Base-by-base conservation (phyloP, 2,113 vertebrate genomes). In the Arothron firmamentum region DNA sequence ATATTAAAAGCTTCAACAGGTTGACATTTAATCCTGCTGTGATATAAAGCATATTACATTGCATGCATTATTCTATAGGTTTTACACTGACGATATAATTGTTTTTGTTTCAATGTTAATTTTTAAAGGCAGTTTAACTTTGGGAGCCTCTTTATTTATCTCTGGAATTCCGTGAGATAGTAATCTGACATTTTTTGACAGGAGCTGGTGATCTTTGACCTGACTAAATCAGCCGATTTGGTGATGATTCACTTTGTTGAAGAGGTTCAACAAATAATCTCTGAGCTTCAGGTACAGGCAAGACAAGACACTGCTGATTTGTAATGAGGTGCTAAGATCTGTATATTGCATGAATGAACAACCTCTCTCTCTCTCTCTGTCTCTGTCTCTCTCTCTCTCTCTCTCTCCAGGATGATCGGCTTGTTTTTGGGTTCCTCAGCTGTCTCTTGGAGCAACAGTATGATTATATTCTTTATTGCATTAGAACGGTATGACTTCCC, bases 361-460 rank as follows among this genome's bases (percentile, higher is more conserved):
- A 17, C 45, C 10, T 52, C 5, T 42, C 14, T 16, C 16, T 41
- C 12, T 65, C 58, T 58, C 16, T 65, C 58, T 58, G 13, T 61
- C 43, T 46, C 55, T n/a, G n/a, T n/a, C 10, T 52, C 5, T 42
- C 14, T 16, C 16, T 41, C 12, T 65, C 58, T 58, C 16, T 65
- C 58, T 58, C 15, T 61, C 43, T 46, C 55, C 52, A 97, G 95
- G 92, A 95, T 70, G 91, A 91, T 5, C 79, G 90, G 73, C 84
- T 96, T 51, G 89, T 94, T 60, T 96, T 95, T 84, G 89, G 88
- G 64, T 97, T 98, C 88, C 89, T 98, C 81, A 90, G 76, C 74
- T 92, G 90, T 71, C 92, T 98, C 47, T 90, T 98, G 72, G 92
- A 94, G 78, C 91, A 92, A 0, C 92, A 94, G 96, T 98, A 92